Percentiles rank a stretch among this genome's conserved stretches.
These are phyloP conservation scores for Gallinago nigripennis DNA, from an alignment of 2,797 vertebrate species.

Conservation along the genomic window DNA sequence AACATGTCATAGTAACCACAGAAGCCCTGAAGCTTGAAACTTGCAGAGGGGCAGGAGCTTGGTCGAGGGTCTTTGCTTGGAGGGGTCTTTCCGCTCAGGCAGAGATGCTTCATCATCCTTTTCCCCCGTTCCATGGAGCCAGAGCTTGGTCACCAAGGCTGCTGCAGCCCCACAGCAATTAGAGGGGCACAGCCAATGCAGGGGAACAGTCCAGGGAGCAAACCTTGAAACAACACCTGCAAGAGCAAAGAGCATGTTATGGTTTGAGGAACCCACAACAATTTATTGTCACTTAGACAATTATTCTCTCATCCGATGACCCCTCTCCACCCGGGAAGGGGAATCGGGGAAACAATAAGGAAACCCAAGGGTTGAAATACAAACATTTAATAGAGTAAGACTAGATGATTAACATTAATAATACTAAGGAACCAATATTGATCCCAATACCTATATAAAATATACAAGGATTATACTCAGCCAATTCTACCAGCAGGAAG, in stretches of 20 bases:
- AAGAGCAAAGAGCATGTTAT: neutral
- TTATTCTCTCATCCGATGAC: neutral
- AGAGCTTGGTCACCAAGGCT: neutral
- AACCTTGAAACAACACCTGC: neutral
- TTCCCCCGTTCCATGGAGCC: neutral
- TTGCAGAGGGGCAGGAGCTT: neutral
- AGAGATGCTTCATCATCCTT: neutral
- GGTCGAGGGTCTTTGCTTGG: neutral
- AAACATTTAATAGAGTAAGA: neutral
- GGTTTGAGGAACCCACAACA: neutral
- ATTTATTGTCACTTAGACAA: neutral
- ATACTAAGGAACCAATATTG: neutral
- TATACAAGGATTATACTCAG: neutral
- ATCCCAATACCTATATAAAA: neutral
- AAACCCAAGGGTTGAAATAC: neutral
- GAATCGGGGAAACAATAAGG: neutral
- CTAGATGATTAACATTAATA: neutral
- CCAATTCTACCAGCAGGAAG: neutral
- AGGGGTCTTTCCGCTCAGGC: neutral
- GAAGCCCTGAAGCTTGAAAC: neutral
- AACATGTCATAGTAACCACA: neutral
- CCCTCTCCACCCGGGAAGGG: neutral
- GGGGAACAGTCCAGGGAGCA: neutral
- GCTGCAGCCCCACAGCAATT: fast-evolving
- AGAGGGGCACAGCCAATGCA: neutral